phyloP scores from a whole-genome alignment of 1,140 invertebrate genomes.

The Drosophila mauritiana region DNA sequence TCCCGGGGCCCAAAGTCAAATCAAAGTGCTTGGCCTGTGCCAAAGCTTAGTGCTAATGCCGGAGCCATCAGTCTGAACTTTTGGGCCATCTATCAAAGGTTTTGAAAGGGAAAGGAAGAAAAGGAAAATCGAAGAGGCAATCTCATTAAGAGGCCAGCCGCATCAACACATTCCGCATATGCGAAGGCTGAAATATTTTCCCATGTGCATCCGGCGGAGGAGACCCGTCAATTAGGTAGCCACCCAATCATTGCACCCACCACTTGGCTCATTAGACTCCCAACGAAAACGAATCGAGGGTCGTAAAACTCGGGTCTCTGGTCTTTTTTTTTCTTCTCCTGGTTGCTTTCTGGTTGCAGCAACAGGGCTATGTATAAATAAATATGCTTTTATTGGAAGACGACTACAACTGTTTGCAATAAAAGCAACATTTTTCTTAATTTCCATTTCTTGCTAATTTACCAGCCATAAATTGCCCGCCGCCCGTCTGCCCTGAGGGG shows the following conservation, averaged over 20 bases:
- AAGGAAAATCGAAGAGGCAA: slow-evolving; percentile 37
- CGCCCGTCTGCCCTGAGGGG: slow-evolving; percentile 48
- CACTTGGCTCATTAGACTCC: slow-evolving; percentile 76
- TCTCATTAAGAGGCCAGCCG: slow-evolving; percentile 47
- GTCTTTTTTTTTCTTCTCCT: neutral
- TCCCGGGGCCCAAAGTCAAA: slow-evolving; percentile 68
- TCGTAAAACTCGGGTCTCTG: slow-evolving; percentile 58
- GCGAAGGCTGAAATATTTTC: slow-evolving; percentile 36
- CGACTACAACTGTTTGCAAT: slow-evolving; percentile 83
- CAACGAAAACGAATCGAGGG: slow-evolving; percentile 76
- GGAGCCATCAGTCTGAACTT: slow-evolving; percentile 58
- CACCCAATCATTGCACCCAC: slow-evolving; percentile 59
- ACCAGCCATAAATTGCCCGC: slow-evolving; percentile 76
- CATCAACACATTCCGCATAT: slow-evolving; percentile 14
- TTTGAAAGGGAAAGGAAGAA: slow-evolving; percentile 20
- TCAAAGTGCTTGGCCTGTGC: slow-evolving; percentile 68
- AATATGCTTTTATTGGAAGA: slow-evolving; percentile 80
- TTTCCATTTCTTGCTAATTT: slow-evolving; percentile 83
- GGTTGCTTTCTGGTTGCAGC: too few relatives aligned
- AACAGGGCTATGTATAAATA: slow-evolving; percentile 66
- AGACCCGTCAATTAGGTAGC: slow-evolving; percentile 62
- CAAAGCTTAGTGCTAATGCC: slow-evolving; percentile 54
- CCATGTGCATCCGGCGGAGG: slow-evolving; percentile 32
- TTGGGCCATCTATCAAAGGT: slow-evolving; percentile 63
- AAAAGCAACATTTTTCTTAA: slow-evolving; percentile 83